Conservation (phyloP, 2,113 vertebrate species). For the Ameiurus melas region DNA sequence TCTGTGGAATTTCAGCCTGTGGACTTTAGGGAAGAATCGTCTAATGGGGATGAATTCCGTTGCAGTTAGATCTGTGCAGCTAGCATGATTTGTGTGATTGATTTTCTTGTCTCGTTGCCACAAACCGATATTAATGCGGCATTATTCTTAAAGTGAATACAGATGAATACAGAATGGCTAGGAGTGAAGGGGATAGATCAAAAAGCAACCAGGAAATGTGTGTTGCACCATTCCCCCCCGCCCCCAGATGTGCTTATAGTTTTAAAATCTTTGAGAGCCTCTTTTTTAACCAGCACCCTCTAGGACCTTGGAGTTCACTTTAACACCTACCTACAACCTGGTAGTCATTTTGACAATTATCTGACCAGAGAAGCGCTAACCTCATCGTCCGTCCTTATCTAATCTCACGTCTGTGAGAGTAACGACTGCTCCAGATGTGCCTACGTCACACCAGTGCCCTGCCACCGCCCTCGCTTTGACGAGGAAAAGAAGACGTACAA, state of each 20-base stretch:
- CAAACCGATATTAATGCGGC: conserved; percentile 27
- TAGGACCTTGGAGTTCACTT: background rate
- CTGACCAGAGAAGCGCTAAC: background rate
- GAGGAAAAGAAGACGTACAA: conserved; percentile 20
- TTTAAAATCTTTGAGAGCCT: background rate
- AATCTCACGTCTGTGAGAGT: conserved; percentile 3
- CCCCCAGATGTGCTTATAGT: background rate
- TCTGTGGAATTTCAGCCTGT: conserved; percentile 33
- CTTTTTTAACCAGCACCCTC: background rate
- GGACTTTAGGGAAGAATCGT: background rate
- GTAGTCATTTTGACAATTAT: conserved; percentile 16
- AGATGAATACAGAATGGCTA: conserved; percentile 22
- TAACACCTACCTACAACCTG: background rate
- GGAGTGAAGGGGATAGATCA: background rate
- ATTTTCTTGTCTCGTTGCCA: conserved; percentile 25
- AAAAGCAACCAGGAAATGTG: background rate
- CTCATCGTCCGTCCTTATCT: conserved; percentile 2
- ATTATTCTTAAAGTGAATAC: conserved; percentile 30
- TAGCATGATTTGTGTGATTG: conserved; percentile 23
- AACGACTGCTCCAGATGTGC: conserved; percentile 28
- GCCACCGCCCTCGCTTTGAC: conserved; percentile 24
- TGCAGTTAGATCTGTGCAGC: conserved; percentile 19
- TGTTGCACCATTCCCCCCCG: background rate
- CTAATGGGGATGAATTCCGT: conserved; percentile 37
- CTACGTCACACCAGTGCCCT: conserved; percentile 14